Evolutionary conservation across 2,113 vertebrate genomes (phyloP), one percentile per base, ranked within the genome.

Genomic region (Gymnobelideus leadbeateri): DNA sequence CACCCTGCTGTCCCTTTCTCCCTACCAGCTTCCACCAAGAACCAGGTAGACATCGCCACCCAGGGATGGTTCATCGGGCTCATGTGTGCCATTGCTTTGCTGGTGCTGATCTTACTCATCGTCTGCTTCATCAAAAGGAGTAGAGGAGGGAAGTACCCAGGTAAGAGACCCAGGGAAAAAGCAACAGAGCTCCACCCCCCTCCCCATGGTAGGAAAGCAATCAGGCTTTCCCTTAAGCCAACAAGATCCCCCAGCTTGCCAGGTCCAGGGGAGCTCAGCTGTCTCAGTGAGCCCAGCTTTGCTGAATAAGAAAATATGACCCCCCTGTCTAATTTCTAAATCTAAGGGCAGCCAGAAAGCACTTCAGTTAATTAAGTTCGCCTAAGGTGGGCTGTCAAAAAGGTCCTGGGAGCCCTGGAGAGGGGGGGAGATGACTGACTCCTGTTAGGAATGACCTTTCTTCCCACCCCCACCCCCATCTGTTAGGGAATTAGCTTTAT

Each of bases 71-170:
- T 99, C 98, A 99, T 99, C 7, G 99, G 99, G 95, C 98, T 99
- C 95, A 99, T 99, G 99, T 99, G 99, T 37, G 99, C 99, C 97
- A 99, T 99, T 0, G 99, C 99, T 77, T 99, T 99, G 25, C 99
- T 99, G 91, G 99, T 99, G 43, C 99, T 99, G 31, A 99, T 99
- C 97, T 98, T 99, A n/a, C 98, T 99, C 97, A 99, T 99, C 1
- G 99, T 99, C 95, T 99, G 99, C 98, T 99, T 99, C 98, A 99
- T 99, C 98, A 99, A 99, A 99, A 99, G 99, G 97, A 99, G 99
- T 97, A 99, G 99, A 0, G 99, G 99, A 0, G 99, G 99, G 51
- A 99, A 99, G 96, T 99, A 99, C 28, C 99, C 99, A 98, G 99
- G 99, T 99, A 54, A 93, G 97, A 12, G 0, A 2, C 0, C 61